phyloP scores from a whole-genome alignment of 2,113 vertebrate species.

The Equus przewalskii region DNA sequence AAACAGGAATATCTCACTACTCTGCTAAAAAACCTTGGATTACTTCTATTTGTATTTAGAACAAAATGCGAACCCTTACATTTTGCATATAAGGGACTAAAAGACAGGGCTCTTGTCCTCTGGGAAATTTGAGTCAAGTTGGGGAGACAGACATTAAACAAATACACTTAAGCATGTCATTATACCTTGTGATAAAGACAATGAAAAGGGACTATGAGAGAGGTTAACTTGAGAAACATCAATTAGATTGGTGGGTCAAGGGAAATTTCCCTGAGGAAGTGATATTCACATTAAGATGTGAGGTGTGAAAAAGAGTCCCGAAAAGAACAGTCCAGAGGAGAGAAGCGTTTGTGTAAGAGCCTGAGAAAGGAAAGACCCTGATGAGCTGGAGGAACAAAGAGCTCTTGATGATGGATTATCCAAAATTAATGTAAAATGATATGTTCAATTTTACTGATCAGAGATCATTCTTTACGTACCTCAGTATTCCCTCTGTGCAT shows the following conservation, averaged over 20 bases:
- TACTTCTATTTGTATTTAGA: neutral
- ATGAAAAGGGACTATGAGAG: neutral
- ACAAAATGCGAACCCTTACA: neutral
- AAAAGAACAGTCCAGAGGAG: neutral
- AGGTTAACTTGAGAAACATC: neutral
- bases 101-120: neutral
- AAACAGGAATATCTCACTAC: neutral
- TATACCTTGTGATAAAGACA: neutral
- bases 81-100: neutral
- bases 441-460: neutral
- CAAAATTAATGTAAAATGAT: neutral
- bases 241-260: neutral
- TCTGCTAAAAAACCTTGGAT: neutral
- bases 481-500: neutral
- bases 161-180: neutral
- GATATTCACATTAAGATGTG: neutral
- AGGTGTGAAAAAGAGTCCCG: neutral
- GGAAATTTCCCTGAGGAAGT: neutral
- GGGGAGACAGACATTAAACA: neutral
- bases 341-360: neutral
- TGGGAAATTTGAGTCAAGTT: neutral
- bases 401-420: neutral
- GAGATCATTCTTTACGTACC: neutral
- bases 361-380: rapidly evolving
- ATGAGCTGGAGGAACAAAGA: neutral